Percentiles rank a stretch among this genome's conserved stretches.
These are phyloP conservation scores for Geothlypis trichas DNA, from an alignment of 2,113 vertebrate species.

Conservation along the genomic window DNA sequence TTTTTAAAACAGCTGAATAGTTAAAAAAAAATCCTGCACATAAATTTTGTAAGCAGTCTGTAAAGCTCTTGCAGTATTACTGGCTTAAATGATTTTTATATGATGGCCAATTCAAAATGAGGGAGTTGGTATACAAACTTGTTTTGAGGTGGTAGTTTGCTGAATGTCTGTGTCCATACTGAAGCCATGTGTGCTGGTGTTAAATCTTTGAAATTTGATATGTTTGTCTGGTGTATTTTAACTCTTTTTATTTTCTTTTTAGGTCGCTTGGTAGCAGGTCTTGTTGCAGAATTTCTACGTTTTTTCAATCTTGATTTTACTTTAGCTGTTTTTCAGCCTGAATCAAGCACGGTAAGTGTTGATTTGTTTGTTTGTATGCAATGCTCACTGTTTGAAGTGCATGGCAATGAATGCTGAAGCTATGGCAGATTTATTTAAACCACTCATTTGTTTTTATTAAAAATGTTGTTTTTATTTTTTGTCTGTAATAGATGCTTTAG, in stretches of 20 bases:
- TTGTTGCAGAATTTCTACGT: slow-evolving; percentile 91
- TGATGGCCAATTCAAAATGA: background rate
- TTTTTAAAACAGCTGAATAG: background rate
- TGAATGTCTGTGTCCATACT: background rate
- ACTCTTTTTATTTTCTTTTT: background rate
- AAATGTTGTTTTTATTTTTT: background rate
- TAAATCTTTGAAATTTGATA: background rate
- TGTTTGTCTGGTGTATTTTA: background rate
- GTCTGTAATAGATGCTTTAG: background rate
- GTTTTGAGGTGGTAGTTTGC: background rate
- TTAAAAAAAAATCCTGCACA: background rate
- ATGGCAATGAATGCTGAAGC: background rate
- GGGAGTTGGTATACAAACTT: background rate
- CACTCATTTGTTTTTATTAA: background rate
- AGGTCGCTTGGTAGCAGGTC: slow-evolving; percentile 88
- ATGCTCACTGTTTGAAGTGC: background rate
- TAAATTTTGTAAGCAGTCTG: background rate
- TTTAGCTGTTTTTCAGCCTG: slow-evolving; percentile 92
- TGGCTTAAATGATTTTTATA: background rate
- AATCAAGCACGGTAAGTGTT: slow-evolving; percentile 85
- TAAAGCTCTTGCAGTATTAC: background rate
- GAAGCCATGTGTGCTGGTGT: background rate
- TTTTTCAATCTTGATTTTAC: slow-evolving; percentile 95
- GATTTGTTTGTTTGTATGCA: background rate
- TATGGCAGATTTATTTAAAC: background rate